phyloP scores from a whole-genome alignment of 2,888 invertebrate genomes.

The Meliscaeva auricollis region DNA sequence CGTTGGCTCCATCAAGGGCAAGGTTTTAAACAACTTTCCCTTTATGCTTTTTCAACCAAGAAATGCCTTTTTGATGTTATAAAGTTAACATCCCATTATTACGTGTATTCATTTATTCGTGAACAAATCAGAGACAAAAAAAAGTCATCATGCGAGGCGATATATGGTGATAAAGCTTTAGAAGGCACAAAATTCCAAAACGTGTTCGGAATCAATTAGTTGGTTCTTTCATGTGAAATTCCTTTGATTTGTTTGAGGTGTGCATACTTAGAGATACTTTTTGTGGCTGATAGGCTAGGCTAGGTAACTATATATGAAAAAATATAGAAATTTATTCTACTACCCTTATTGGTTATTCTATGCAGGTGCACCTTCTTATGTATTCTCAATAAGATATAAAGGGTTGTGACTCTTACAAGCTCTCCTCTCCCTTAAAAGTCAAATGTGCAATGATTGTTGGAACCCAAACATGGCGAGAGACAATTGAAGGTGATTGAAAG shows the following conservation, averaged over 20 bases:
- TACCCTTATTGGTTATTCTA: constrained; percentile 63
- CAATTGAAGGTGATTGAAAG: constrained; percentile 51
- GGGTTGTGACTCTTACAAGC: constrained; percentile 57
- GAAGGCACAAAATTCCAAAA: constrained; percentile 57
- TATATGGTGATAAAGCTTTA: constrained; percentile 57
- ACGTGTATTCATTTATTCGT: constrained; percentile 27
- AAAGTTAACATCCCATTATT: constrained; percentile 31
- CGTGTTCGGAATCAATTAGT: constrained; percentile 70
- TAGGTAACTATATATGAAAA: constrained; percentile 1
- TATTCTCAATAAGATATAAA: constrained; percentile 60
- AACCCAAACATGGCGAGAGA: constrained; percentile 30
- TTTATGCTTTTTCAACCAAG: neutral
- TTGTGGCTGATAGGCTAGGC: constrained; percentile 33
- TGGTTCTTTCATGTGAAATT: constrained; percentile 64
- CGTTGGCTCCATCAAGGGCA: neutral
- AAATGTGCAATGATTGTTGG: constrained; percentile 54
- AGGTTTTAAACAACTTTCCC: neutral
- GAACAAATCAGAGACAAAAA: constrained; percentile 26
- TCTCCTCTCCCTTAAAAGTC: constrained; percentile 58
- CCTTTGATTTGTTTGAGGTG: constrained; percentile 54
- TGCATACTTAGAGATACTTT: neutral
- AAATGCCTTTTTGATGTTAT: neutral
- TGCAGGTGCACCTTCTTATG: constrained; percentile 62
- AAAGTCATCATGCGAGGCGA: constrained; percentile 35
- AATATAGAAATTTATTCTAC: constrained; percentile 36